These are phyloP conservation scores for Pseudolycoriella hygida DNA, from an alignment of 2,888 invertebrate genomes.

Conservation along the genomic window DNA sequence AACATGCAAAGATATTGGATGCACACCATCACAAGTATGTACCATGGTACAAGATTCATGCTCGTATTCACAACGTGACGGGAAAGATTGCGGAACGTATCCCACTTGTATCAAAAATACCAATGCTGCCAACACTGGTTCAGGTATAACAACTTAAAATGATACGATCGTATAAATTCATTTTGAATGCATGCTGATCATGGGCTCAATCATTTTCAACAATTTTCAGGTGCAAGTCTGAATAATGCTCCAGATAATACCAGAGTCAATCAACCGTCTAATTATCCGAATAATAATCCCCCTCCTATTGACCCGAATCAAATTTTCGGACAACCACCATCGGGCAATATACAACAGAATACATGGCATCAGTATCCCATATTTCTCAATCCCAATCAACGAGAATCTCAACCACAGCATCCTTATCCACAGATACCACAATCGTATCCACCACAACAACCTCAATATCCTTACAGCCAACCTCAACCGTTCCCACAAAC, in stretches of 20 bases:
- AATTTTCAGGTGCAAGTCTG: slow-evolving; percentile 23
- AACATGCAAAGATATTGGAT: slow-evolving; percentile 61
- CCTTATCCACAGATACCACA: slow-evolving; percentile 28
- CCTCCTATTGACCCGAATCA: slow-evolving; percentile 24
- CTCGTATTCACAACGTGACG: slow-evolving; percentile 35
- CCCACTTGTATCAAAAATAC: slow-evolving; percentile 45
- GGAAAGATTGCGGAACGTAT: slow-evolving; percentile 43
- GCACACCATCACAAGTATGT: slow-evolving; percentile 51
- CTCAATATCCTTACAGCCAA: neutral
- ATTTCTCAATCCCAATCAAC: slow-evolving; percentile 4
- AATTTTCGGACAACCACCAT: slow-evolving; percentile 27
- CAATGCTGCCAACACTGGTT: slow-evolving; percentile 15
- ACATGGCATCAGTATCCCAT: slow-evolving; percentile 10
- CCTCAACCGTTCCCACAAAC: slow-evolving; percentile 11
- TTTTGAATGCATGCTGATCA: slow-evolving; percentile 1
- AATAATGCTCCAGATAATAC: slow-evolving; percentile 27
- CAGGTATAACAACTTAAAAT: neutral
- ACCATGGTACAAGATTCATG: slow-evolving; percentile 56
- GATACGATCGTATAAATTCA: neutral
- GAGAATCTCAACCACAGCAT: slow-evolving; percentile 21
- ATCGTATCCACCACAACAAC: slow-evolving; percentile 2
- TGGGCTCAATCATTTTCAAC: neutral
- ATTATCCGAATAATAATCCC: slow-evolving; percentile 29
- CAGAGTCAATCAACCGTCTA: slow-evolving; percentile 19
- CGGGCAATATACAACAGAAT: slow-evolving; percentile 23